Percentiles rank a stretch among this genome's conserved stretches.
These are phyloP conservation scores for Drosophila aff. DNA, from an alignment of 1,140 invertebrate genomes.

Conservation along the genomic window DNA sequence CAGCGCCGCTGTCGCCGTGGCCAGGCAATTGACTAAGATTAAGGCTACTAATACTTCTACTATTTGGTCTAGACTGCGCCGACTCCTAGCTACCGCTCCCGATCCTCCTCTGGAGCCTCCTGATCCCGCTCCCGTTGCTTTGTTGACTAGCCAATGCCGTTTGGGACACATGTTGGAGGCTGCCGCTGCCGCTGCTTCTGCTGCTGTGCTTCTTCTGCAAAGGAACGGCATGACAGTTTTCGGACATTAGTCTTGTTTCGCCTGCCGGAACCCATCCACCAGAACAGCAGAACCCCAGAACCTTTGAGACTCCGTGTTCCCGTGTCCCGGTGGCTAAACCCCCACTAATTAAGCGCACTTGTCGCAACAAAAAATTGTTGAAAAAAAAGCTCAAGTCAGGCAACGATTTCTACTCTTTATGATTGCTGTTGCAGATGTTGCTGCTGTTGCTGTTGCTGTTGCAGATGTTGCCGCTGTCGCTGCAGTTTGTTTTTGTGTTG, in stretches of 20 bases:
- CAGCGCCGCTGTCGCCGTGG: conserved; percentile 58
- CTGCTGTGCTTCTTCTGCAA: conserved; percentile 49
- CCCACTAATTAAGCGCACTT: conserved; percentile 79
- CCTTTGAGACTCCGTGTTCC: not conserved
- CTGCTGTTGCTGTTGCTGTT: conserved; percentile 23
- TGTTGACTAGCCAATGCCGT: conserved; percentile 82
- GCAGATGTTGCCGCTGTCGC: conserved; percentile 45
- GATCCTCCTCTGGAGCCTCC: conserved; percentile 23
- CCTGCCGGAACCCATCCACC: conserved; percentile 69
- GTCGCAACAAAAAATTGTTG: conserved; percentile 60
- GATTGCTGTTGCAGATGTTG: conserved; percentile 53
- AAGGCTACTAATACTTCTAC: conserved; percentile 84
- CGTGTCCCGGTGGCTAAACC: conserved; percentile 25
- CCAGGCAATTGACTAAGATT: conserved; percentile 84
- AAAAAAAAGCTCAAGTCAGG: conserved; percentile 42
- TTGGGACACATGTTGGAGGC: conserved; percentile 71
- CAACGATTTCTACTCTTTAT: conserved; percentile 80
- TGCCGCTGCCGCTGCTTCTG: conserved; percentile 43
- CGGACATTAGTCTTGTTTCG: conserved; percentile 69
- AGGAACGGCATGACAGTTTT: conserved; percentile 51
- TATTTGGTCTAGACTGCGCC: conserved; percentile 78
- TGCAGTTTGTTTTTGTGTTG: conserved; percentile 67
- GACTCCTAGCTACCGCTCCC: conserved; percentile 44
- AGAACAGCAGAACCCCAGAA: conserved; percentile 14
- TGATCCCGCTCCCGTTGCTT: conserved; percentile 31